phyloP scores from a whole-genome alignment of 2,797 vertebrate species.

The Fundulus diaphanus region DNA sequence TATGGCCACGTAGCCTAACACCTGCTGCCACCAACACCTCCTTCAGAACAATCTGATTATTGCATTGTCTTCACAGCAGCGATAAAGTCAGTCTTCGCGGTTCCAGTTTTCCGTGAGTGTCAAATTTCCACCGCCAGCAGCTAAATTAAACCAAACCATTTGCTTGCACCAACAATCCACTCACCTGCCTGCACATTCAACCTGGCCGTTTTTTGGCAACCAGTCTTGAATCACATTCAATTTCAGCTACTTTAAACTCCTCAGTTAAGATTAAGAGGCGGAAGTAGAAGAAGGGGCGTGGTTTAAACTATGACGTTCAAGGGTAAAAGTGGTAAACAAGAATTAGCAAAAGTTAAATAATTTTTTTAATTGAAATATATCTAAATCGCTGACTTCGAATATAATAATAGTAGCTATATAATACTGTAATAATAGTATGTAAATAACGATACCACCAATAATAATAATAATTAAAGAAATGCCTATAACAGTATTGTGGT shows the following conservation, averaged over 20 bases:
- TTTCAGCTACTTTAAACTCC: not conserved
- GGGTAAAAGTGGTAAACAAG: not conserved
- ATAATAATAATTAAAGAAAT: no score
- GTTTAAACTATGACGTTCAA: not conserved
- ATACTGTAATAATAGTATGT: not conserved
- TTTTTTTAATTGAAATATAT: not conserved
- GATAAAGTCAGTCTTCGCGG: not conserved
- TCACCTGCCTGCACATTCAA: constrained; percentile 8
- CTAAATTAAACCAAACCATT: not conserved
- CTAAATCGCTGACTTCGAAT: not conserved
- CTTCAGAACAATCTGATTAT: not conserved
- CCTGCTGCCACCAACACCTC: not conserved
- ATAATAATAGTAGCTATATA: not conserved
- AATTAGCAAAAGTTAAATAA: not conserved
- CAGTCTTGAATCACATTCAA: not conserved
- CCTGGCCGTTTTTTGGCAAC: not conserved
- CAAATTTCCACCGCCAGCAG: not conserved
- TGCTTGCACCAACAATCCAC: not conserved
- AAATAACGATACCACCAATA: not conserved
- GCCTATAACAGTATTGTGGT: not conserved
- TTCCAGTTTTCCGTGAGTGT: not conserved
- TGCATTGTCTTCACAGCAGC: not conserved
- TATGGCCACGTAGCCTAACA: not conserved
- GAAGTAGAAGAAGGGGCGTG: constrained; percentile 40
- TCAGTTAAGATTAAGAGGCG: constrained; percentile 11